phyloP scores from a whole-genome alignment of 1,140 invertebrate genomes.

The Lepidurus apus region DNA sequence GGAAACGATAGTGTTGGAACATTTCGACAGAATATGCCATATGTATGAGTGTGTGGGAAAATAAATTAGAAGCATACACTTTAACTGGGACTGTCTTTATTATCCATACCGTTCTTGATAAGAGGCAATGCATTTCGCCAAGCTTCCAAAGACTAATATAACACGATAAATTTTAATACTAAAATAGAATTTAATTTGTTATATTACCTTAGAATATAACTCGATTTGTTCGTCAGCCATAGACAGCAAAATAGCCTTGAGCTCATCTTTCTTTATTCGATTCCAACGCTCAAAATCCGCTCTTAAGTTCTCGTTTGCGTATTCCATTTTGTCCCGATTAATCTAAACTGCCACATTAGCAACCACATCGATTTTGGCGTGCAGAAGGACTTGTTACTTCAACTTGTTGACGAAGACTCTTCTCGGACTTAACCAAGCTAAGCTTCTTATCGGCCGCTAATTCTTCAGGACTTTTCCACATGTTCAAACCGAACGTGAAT shows the following conservation, averaged over 20 bases:
- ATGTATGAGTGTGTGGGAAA: too few species aligned
- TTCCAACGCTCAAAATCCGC: conserved; percentile 68
- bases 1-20: neutral
- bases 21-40: too few species aligned
- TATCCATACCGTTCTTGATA: conserved; percentile 2
- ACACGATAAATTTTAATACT: neutral
- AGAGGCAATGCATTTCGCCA: conserved; percentile 25
- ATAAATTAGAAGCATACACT: neutral
- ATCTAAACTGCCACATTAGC: conserved; percentile 38
- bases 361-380: neutral
- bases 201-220: conserved; percentile 56
- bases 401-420: conserved; percentile 52
- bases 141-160: conserved; percentile 23
- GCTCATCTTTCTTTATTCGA: conserved; percentile 58
- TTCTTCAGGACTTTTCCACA: conserved; percentile 52
- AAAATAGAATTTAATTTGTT: conserved; percentile 30
- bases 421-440: conserved; percentile 50
- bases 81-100: neutral
- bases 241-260: conserved; percentile 59
- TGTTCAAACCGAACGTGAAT: conserved; percentile 32
- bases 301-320: conserved; percentile 63
- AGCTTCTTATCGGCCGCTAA: conserved; percentile 53
- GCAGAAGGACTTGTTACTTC: conserved; percentile 43
- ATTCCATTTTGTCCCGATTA: conserved; percentile 59
- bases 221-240: conserved; percentile 63